phyloP scores from a whole-genome alignment of 2,113 vertebrate genomes.

The Istiophorus platypterus region DNA sequence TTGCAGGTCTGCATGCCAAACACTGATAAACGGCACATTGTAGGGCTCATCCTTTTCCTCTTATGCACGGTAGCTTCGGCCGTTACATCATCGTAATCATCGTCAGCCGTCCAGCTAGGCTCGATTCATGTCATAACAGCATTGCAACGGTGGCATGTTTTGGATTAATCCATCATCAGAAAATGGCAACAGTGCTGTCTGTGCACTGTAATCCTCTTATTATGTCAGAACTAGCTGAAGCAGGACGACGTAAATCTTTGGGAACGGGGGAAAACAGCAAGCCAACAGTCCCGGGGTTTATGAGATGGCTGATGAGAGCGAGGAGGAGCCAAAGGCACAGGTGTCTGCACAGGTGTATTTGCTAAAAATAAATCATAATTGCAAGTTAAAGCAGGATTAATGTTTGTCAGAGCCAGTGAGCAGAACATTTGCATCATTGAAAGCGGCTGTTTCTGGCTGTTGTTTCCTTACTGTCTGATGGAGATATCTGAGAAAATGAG shows the following conservation, averaged over 20 bases:
- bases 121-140: constrained; percentile 67
- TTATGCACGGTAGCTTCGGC: constrained; percentile 15
- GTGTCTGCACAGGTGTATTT: constrained; percentile 1
- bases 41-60: constrained; percentile 64
- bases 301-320: constrained; percentile 16
- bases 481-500: background rate
- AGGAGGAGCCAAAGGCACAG: background rate
- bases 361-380: constrained; percentile 13
- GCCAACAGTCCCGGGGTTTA: constrained; percentile 7
- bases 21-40: constrained; percentile 69
- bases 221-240: constrained; percentile 60
- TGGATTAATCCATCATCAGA: constrained; percentile 81
- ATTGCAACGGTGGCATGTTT: constrained; percentile 71
- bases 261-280: constrained; percentile 31
- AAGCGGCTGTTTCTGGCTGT: background rate
- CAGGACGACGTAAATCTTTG: constrained; percentile 65
- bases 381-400: background rate
- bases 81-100: constrained; percentile 76
- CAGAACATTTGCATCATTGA: background rate
- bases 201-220: constrained; percentile 77
- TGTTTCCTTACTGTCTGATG: background rate
- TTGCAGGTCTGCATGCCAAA: constrained; percentile 64
- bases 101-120: constrained; percentile 44
- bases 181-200: constrained; percentile 72
- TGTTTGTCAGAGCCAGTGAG: background rate